These are phyloP conservation scores for Trichosurus vulpecula DNA, from an alignment of 2,797 vertebrate species.

Conservation along the genomic window DNA sequence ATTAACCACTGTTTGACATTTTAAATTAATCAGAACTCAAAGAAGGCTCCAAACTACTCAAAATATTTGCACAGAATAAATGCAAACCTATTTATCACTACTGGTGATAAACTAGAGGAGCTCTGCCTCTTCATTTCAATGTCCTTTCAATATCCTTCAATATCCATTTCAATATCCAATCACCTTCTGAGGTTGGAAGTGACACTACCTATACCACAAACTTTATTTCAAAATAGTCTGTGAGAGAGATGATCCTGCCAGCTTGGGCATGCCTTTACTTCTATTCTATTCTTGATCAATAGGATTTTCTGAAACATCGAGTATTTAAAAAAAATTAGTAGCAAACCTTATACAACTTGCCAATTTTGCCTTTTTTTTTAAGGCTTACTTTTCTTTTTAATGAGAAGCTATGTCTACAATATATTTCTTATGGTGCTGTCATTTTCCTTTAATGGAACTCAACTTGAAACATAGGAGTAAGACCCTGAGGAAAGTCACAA, in stretches of 20 bases:
- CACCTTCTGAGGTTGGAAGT: not conserved
- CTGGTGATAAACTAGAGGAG: slow-evolving; percentile 55
- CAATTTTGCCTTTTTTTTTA: slow-evolving; percentile 46
- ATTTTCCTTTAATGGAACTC: slow-evolving; percentile 70
- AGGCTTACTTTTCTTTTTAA: slow-evolving; percentile 71
- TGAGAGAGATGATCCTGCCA: slow-evolving; percentile 31
- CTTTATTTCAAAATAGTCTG: not conserved
- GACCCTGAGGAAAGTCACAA: no score
- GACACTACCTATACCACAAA: not conserved
- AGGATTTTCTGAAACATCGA: slow-evolving; percentile 20
- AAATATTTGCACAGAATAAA: slow-evolving; percentile 47
- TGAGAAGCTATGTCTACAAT: slow-evolving; percentile 66
- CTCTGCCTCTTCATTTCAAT: slow-evolving; percentile 12
- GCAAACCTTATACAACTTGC: not conserved
- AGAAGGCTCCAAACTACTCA: slow-evolving; percentile 58
- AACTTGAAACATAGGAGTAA: slow-evolving; percentile 65
- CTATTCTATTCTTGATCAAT: slow-evolving; percentile 33
- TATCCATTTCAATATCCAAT: no score
- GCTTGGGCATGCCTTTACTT: slow-evolving; percentile 12
- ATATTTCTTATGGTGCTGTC: slow-evolving; percentile 64
- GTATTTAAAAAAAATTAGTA: slow-evolving; percentile 20
- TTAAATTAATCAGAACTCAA: slow-evolving; percentile 70
- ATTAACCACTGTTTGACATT: slow-evolving; percentile 64
- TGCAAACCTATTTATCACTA: slow-evolving; percentile 46
- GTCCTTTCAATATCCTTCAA: no score